Base-by-base conservation (phyloP, 1,140 invertebrate species). In the Tetraneura akinire region DNA sequence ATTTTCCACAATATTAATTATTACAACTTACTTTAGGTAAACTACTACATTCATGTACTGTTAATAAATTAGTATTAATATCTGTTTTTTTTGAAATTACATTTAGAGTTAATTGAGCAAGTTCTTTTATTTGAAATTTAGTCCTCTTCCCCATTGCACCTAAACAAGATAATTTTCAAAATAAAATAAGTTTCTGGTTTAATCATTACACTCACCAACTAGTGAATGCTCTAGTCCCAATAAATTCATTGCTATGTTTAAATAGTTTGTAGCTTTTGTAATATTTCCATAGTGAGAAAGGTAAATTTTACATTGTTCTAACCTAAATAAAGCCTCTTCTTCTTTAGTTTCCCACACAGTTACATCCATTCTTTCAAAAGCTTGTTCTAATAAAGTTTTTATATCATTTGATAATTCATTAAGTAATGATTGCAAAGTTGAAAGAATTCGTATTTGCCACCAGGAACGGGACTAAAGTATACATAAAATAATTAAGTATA, bases 61-160 rank as follows among this genome's bases (percentile, higher is more conserved):
- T 87, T 49, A 86, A 82, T 3, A 85, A 85, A 29, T 88, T 74
- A n/a, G 83, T 83, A 82, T 86, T 78, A n/a, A 80, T 83, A 42
- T 83, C 82, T 57, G 80, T 82, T 80, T 87, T 83, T 83, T 88
- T 6, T 86, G 23, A 86, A 68, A 87, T 86, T 80, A 94, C 87
- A 81, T 90, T 87, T 0, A 98, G 84, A 23, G 91, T 89, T 49
- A 98, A 86, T 84, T 98, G 96, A 0, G 96, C 89, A 29, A 95
- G 86, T 55, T 92, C 88, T 73, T 91, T 90, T 83, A 91, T 87
- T 86, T 99, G 96, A 85, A 90, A 96, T 84, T 92, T 92, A 21
- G 96, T 98, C 81, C 96, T 88, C 85, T 94, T 95, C 11, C 96
- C 96, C 66, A 98, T 85, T 18, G 91, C 87, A 82, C 94, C 93